Percentiles rank a stretch among this genome's conserved stretches.
Evolutionary conservation across 2,888 invertebrate species (phyloP).

Genomic region (Diaprepes abbreviatus): DNA sequence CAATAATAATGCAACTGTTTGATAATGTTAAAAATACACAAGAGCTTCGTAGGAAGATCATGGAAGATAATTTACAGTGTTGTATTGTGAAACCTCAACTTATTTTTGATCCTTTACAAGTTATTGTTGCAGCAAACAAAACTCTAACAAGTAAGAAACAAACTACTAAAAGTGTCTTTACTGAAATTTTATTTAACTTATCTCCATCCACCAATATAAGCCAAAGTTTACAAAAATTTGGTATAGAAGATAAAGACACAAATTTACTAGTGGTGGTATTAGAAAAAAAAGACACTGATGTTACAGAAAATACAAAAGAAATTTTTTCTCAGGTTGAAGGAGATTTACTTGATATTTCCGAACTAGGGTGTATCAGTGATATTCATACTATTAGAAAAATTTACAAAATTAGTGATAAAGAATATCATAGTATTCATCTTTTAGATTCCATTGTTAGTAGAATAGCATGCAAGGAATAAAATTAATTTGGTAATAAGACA

Average conservation of each 20-base stretch:
- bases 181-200: conserved; percentile 78
- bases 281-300: conserved; percentile 55
- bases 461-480: conserved; percentile 74
- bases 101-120: conserved; percentile 74
- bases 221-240: conserved; percentile 77
- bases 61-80: conserved; percentile 73
- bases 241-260: conserved; percentile 70
- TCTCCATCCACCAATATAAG: conserved; percentile 79
- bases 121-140: conserved; percentile 78
- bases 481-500: not conserved
- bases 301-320: conserved; percentile 55
- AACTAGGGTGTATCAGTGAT: conserved; percentile 69
- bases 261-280: conserved; percentile 69
- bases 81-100: conserved; percentile 74
- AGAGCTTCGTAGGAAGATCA: conserved; percentile 70
- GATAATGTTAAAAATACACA: conserved; percentile 73
- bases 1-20: conserved; percentile 69
- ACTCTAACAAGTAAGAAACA: conserved; percentile 72
- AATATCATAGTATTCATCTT: conserved; percentile 66
- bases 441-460: conserved; percentile 76
- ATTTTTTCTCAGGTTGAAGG: conserved; percentile 72
- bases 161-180: conserved; percentile 74
- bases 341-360: conserved; percentile 68
- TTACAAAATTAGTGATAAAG: conserved; percentile 74
- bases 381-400: conserved; percentile 70